Conservation (phyloP, 2,797 vertebrate species). For the Alectoris magna region DNA sequence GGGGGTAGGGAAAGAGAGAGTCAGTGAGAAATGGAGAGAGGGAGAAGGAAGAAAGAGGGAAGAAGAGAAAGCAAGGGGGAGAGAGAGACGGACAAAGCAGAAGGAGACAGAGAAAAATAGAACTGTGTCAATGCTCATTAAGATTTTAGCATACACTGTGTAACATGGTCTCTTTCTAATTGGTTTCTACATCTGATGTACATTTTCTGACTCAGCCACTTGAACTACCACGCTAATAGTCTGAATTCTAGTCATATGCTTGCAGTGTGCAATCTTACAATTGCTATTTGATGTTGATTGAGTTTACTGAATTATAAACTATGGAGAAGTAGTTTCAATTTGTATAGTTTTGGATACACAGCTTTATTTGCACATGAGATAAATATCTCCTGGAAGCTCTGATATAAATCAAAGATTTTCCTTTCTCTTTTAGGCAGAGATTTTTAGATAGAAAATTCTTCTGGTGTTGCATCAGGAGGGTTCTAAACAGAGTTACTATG, state of each 20-base stretch:
- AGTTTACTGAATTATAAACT: constrained; percentile 3
- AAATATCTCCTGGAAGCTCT: not conserved
- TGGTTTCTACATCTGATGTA: not conserved
- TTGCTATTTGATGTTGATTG: not conserved
- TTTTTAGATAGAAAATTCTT: not conserved
- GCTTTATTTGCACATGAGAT: constrained; percentile 41
- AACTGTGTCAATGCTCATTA: not conserved
- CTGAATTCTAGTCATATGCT: constrained; percentile 26
- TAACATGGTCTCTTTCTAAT: not conserved
- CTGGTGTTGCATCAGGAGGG: not conserved
- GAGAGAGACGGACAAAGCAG: not conserved
- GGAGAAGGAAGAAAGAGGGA: not conserved
- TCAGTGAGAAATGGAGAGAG: not conserved
- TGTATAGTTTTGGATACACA: not conserved
- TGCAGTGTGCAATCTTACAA: not conserved
- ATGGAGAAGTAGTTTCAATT: not conserved
- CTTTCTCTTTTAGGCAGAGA: not conserved
- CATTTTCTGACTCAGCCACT: not conserved
- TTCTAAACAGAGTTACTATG: not conserved
- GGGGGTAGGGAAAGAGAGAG: not conserved
- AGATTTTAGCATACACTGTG: constrained; percentile 18
- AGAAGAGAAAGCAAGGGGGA: not conserved
- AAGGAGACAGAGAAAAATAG: not conserved
- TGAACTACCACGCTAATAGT: not conserved
- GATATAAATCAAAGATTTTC: not conserved